These are phyloP conservation scores for Pristiophorus japonicus DNA, from an alignment of 2,113 vertebrate species.

Conservation along the genomic window DNA sequence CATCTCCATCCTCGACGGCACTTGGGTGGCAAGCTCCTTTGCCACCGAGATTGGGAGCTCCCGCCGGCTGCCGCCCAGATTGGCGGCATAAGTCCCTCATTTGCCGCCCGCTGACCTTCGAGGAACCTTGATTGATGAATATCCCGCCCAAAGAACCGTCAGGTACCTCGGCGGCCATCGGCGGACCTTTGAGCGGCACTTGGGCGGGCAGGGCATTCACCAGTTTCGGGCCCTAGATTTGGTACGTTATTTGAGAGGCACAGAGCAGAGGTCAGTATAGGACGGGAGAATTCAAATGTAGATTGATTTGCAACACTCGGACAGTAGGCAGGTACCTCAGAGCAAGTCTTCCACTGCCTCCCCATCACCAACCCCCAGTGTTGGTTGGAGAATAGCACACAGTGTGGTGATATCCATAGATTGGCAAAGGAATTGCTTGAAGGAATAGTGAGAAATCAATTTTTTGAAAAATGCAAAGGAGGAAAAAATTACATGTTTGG, in stretches of 20 bases:
- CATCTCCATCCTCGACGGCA: no score
- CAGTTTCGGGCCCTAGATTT: no score
- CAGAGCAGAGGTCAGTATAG: neutral
- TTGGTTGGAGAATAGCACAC: neutral
- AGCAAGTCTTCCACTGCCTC: neutral
- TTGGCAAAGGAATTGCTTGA: neutral
- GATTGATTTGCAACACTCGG: neutral
- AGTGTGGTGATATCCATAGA: neutral
- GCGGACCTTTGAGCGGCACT: no score
- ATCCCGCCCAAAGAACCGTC: no score
- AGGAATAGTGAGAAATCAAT: neutral
- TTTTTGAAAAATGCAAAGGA: neutral
- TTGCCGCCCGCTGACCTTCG: no score
- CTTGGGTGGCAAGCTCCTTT: no score
- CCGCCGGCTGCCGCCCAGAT: no score
- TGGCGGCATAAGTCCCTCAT: no score
- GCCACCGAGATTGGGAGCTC: no score
- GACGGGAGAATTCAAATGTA: neutral
- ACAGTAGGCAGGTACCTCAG: neutral
- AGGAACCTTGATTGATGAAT: no score
- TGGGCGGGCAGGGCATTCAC: no score
- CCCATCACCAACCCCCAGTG: neutral
- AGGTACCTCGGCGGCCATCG: no score
- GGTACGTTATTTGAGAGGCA: neutral
- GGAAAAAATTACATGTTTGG: neutral